Conservation (phyloP, 92 coral and sea anemone genomes). For the Montipora capitata region DNA sequence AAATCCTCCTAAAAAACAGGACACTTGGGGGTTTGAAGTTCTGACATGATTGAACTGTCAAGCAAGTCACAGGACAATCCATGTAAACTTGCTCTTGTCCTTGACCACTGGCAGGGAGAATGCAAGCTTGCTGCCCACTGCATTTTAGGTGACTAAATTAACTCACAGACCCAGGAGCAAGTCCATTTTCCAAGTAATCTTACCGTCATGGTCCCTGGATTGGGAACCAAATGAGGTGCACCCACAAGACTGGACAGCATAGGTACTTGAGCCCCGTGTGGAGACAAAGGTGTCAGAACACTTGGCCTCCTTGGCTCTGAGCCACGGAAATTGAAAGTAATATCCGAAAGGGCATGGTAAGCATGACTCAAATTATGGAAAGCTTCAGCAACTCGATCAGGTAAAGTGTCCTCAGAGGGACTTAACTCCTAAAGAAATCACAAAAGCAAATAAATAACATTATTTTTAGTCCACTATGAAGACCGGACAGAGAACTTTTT, state of each 20-base stretch:
- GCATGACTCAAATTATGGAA: constrained; percentile 97
- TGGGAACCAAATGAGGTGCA: constrained; percentile 68
- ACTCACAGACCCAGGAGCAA: not conserved
- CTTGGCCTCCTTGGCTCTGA: constrained; percentile 91
- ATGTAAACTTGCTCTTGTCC: no score
- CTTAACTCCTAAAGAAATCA: constrained; percentile 69
- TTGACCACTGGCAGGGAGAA: no score
- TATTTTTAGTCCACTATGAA: no score
- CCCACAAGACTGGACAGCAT: constrained; percentile 75
- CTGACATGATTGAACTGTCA: no score
- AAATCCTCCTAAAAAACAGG: no score
- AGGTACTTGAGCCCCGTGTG: constrained; percentile 66
- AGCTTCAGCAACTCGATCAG: constrained; percentile 96
- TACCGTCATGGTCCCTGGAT: constrained; percentile 11
- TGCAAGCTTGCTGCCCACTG: no score
- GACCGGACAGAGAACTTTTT: no score
- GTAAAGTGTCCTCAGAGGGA: constrained; percentile 95
- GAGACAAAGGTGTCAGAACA: constrained; percentile 90
- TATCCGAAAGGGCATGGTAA: constrained; percentile 98
- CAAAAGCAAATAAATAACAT: no score
- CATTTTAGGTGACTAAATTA: no score
- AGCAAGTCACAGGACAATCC: no score
- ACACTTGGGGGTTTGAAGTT: no score
- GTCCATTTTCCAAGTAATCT: not conserved
- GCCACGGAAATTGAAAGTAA: constrained; percentile 90